Evolutionary conservation across 2,797 vertebrate genomes (phyloP).

Genomic region (Thunnus albacares): DNA sequence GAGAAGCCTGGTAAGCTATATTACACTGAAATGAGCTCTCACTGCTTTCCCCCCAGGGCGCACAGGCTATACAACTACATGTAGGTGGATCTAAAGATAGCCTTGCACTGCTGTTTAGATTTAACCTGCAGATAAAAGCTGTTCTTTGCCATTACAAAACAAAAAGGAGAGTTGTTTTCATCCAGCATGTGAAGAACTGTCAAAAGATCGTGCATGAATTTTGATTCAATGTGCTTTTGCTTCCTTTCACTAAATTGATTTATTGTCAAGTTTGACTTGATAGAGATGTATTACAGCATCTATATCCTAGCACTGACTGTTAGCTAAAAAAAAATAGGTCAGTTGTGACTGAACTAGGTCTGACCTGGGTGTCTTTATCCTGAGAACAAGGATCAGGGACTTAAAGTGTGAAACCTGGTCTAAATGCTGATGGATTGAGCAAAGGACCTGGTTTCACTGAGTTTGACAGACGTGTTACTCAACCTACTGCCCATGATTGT

Average conservation of each 20-base stretch:
- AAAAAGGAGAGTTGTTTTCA: neutral
- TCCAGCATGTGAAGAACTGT: neutral
- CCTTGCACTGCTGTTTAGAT: conserved; percentile 46
- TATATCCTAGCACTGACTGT: neutral
- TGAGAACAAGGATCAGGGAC: conserved; percentile 34
- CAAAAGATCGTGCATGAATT: conserved; percentile 1
- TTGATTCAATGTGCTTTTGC: neutral
- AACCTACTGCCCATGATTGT: conserved; percentile 26
- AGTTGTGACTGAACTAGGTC: conserved; percentile 17
- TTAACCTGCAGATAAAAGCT: conserved; percentile 29
- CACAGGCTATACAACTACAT: conserved; percentile 43
- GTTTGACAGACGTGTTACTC: conserved; percentile 58
- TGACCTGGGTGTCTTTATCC: conserved; percentile 32
- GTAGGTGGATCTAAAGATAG: conserved; percentile 53
- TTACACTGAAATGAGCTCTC: conserved; percentile 58
- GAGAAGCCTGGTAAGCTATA: conserved; percentile 83
- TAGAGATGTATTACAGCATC: neutral
- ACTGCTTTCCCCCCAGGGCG: conserved; percentile 56
- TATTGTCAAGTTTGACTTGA: neutral
- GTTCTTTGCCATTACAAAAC: conserved; percentile 3
- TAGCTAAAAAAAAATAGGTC: neutral
- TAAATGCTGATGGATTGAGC: conserved; percentile 65
- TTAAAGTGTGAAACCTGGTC: conserved; percentile 66
- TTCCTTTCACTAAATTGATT: neutral
- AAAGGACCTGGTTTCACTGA: conserved; percentile 55